phyloP scores from a whole-genome alignment of 2,797 vertebrate species.

The Microhierax caerulescens region DNA sequence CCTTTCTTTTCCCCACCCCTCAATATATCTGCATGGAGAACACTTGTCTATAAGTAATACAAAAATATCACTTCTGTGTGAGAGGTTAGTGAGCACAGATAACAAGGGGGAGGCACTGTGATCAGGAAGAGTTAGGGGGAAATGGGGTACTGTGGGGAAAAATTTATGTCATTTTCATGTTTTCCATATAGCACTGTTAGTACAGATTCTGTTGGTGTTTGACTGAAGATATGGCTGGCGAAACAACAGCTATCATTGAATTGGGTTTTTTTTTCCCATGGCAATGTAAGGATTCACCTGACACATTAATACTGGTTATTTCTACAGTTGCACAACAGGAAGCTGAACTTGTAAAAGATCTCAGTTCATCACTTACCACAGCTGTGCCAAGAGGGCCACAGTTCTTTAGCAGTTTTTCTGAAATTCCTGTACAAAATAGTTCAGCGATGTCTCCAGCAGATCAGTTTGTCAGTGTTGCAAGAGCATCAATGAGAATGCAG shows the following conservation, averaged over 20 bases:
- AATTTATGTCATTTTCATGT: not conserved
- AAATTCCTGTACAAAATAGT: slow-evolving; percentile 66
- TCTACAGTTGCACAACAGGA: slow-evolving; percentile 87
- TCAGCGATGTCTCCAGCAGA: slow-evolving; percentile 73
- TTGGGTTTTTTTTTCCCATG: not conserved
- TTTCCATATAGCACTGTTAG: not conserved
- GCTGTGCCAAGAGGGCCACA: slow-evolving; percentile 67
- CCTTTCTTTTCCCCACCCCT: not conserved
- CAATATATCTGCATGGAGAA: not conserved
- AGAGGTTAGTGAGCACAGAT: not conserved
- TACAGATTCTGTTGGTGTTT: not conserved
- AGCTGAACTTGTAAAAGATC: slow-evolving; percentile 78
- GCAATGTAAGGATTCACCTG: not conserved
- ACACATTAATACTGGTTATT: slow-evolving; percentile 17
- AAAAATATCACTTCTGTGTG: not conserved
- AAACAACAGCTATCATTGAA: not conserved
- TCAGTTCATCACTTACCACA: slow-evolving; percentile 68
- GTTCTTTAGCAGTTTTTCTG: slow-evolving; percentile 62
- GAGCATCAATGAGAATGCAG: slow-evolving; percentile 86
- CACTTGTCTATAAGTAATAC: not conserved
- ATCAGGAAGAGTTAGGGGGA: not conserved
- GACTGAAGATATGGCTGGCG: not conserved
- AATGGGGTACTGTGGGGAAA: not conserved
- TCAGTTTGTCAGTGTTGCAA: slow-evolving; percentile 77
- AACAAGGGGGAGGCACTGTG: not conserved